Evolutionary conservation across 2,888 invertebrate genomes (phyloP).

Genomic region (Drosophila atroscutellata): DNA sequence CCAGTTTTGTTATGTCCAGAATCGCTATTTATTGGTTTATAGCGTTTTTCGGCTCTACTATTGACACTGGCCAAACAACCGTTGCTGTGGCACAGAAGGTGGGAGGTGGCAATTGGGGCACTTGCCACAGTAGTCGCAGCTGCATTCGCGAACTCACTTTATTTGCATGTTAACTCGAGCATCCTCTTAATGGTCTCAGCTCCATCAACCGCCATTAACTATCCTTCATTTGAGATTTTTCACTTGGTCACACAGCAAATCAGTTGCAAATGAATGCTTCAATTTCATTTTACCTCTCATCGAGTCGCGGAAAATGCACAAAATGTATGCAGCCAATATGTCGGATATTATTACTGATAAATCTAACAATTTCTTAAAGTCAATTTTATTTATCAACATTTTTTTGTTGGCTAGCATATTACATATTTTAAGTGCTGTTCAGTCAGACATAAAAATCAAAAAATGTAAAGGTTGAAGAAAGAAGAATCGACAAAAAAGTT

Average conservation of each 20-base stretch:
- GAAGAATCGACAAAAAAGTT: background rate
- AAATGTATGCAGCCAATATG: background rate
- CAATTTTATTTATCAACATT: too few species aligned
- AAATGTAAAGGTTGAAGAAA: background rate
- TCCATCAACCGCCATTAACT: constrained; percentile 19
- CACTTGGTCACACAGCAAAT: constrained; percentile 5
- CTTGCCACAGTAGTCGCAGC: constrained; percentile 25
- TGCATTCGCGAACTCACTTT: constrained; percentile 43
- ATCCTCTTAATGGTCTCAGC: constrained; percentile 28
- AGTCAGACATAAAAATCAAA: background rate
- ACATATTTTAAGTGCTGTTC: background rate
- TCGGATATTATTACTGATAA: background rate
- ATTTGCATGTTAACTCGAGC: constrained; percentile 50
- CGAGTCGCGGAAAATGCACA: background rate
- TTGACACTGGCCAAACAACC: constrained; percentile 37
- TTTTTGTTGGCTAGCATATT: too few species aligned
- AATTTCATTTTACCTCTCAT: background rate
- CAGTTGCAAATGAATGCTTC: constrained; percentile 11
- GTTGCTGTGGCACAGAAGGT: background rate
- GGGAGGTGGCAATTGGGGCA: constrained; percentile 3
- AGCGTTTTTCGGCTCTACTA: constrained; percentile 28
- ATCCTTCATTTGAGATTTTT: constrained; percentile 19
- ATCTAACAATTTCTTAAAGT: background rate
- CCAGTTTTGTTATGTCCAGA: constrained; percentile 16
- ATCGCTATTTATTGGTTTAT: constrained; percentile 51